These are phyloP conservation scores for Acomys russatus DNA, from an alignment of 2,797 vertebrate genomes.

Conservation along the genomic window DNA sequence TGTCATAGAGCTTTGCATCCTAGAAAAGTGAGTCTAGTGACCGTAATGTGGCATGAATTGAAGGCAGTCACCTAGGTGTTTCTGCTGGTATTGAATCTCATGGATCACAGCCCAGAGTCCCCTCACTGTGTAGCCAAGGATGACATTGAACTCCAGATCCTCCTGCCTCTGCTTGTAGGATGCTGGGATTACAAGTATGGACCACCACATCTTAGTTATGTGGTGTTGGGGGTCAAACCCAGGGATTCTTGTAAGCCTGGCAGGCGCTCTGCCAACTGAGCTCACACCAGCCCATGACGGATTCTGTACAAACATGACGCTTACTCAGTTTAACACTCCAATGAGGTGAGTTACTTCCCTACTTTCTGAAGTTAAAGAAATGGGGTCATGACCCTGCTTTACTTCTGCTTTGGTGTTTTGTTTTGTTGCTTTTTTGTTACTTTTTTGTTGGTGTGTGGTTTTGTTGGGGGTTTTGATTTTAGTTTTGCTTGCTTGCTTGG, in stretches of 20 bases:
- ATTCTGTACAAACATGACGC: background rate
- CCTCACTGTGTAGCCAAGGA: background rate
- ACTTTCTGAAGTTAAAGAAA: background rate
- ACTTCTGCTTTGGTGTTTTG: background rate
- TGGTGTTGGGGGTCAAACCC: background rate
- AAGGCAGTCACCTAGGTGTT: conserved; percentile 20
- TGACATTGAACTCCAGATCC: background rate
- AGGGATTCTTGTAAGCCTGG: background rate
- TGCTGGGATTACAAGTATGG: background rate
- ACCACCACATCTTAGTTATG: too few relatives aligned
- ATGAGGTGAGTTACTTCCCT: conserved; percentile 26
- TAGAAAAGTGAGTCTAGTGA: conserved; percentile 56
- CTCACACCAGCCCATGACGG: background rate
- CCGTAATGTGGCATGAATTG: conserved; percentile 16
- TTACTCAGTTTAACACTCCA: background rate
- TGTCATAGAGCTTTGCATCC: conserved; percentile 5
- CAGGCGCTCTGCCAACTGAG: background rate
- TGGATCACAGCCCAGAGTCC: background rate
- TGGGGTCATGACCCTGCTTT: background rate
- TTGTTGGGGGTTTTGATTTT: background rate
- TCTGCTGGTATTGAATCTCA: background rate
- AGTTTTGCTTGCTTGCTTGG: background rate
- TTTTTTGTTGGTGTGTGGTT: background rate
- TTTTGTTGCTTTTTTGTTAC: background rate
- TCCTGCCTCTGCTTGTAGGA: background rate